Base-by-base conservation (phyloP, 2,113 vertebrate genomes). In the Austrofundulus limnaeus region DNA sequence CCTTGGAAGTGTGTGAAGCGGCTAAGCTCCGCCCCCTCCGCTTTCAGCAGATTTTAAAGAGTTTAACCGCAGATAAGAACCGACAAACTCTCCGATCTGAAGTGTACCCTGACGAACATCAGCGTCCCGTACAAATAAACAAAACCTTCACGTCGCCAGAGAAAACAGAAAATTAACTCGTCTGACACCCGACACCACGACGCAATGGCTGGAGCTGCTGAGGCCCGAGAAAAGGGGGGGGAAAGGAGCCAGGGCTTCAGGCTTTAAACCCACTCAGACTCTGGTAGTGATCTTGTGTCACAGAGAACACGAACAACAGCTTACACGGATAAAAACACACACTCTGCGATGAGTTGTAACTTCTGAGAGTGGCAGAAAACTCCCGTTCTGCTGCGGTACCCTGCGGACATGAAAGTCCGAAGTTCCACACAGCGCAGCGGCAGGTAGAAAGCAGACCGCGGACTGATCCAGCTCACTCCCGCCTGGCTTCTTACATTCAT, bases 151-250 rank as follows among this genome's bases (percentile, higher is more conserved):
- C 47, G 59, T 66, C 50, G 1, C 31, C 5, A 0, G n/a, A 38
- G 28, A 49, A 39, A 45, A 51, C 54, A 59, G 12, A 68, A 38
- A 73, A 25, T 12, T 19, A 73, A 25, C 15, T 21, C 34, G 61
- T 7, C 28, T 78, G 82, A 86, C 81, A 88, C 75, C 75, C 75
- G 84, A 88, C 86, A 88, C 84, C 86, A 45, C 81, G 64, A 64
- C 79, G 72, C 62, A 78, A 78, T 70, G 77, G 79, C 72, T 77
- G 73, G 54, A 82, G 61, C 59, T 20, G 72, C 53, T 9, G 77
- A 84, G 86, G 86, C 86, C 86, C 66, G 38, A 77, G 23, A 63
- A 42, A 70, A 65, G 31, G 31, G 31, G n/a, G 31, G 10, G 8
- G 10, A 34, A 5, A 10, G 31, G 2, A 69, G 42, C 70, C 37